A percentile compares a stretch with the other conserved stretches of the same genome.
Evolutionary conservation across 2,888 invertebrate genomes (phyloP).

Genomic region (Hydraecia micacea): DNA sequence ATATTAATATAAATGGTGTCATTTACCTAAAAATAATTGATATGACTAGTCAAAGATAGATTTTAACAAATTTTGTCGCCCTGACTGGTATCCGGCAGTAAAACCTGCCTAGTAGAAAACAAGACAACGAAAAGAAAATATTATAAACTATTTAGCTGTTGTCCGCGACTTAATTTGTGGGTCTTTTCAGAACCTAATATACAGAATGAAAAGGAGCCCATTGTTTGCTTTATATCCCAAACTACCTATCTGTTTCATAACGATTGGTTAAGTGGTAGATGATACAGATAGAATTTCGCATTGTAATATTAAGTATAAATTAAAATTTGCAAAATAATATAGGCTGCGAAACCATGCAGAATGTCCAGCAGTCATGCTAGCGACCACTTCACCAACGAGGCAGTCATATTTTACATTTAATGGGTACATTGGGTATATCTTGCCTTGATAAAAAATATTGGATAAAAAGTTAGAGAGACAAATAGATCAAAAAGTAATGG

Average conservation of each 20-base stretch:
- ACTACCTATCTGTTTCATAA: neutral
- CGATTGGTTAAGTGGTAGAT: no score
- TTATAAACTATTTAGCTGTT: neutral
- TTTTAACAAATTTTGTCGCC: neutral
- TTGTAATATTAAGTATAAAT: no score
- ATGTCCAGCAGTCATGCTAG: neutral
- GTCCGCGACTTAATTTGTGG: no score
- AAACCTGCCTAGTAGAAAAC: neutral
- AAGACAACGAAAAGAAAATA: neutral
- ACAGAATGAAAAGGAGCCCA: neutral
- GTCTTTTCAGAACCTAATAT: no score
- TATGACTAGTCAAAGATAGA: neutral
- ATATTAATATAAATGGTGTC: neutral
- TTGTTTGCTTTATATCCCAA: no score
- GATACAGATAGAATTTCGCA: no score
- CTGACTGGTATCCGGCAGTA: neutral
- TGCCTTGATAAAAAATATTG: neutral
- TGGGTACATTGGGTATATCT: neutral
- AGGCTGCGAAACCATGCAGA: no score
- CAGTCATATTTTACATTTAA: neutral
- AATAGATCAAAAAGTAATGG: neutral
- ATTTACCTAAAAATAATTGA: neutral
- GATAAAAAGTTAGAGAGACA: neutral
- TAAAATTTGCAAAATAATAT: neutral
- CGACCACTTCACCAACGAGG: neutral